Evolutionary conservation across 2,113 vertebrate species (phyloP).

Genomic region (Pontoporia blainvillei): DNA sequence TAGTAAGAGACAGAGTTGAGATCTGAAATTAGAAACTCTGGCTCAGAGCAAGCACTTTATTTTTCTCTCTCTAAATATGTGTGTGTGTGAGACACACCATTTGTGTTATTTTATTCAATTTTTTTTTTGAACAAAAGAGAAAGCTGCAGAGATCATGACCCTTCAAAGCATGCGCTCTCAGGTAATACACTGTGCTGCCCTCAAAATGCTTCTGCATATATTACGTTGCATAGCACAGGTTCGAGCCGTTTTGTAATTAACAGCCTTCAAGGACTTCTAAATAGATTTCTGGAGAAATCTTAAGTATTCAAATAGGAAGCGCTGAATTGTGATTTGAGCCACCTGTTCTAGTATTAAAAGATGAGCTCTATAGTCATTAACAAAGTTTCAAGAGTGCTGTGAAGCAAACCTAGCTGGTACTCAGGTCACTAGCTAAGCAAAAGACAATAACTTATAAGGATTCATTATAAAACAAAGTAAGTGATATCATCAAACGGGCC

Average conservation of each 20-base stretch:
- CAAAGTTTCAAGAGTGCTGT: background rate
- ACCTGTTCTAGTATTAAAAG: background rate
- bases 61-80: background rate
- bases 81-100: background rate
- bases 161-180: background rate
- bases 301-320: background rate
- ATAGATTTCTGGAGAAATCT: background rate
- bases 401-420: background rate
- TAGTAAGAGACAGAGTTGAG: background rate
- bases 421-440: background rate
- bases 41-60: background rate
- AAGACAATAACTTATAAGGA: background rate
- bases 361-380: background rate
- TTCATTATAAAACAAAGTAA: background rate
- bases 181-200: background rate
- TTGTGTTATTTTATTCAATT: background rate
- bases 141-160: background rate
- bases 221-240: background rate
- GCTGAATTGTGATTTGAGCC: background rate
- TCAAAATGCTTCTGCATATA: background rate
- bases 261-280: background rate
- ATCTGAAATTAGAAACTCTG: background rate
- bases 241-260: background rate
- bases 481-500: background rate
- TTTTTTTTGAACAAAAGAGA: background rate